phyloP scores from a whole-genome alignment of 2,113 vertebrate species.

The Scomber colias region DNA sequence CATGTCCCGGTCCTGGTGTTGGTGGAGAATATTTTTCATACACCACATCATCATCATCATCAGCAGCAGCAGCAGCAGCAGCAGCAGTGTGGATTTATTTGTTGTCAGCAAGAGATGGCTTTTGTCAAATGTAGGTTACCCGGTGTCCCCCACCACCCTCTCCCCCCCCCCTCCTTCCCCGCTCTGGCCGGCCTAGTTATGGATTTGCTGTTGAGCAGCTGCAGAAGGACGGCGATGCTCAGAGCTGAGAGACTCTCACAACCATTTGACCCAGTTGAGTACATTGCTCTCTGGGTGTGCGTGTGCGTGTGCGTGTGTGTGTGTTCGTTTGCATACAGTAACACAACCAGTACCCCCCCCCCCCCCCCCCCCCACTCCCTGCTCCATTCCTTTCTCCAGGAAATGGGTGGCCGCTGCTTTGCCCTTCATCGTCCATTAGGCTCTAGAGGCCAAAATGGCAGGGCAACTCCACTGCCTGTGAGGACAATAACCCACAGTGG shows the following conservation, averaged over 20 bases:
- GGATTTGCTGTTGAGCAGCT: slow-evolving; percentile 63
- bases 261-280: slow-evolving; percentile 63
- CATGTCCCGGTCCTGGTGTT: not conserved
- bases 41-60: not conserved
- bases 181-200: slow-evolving; percentile 58
- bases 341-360: not conserved
- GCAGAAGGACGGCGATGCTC: slow-evolving; percentile 33
- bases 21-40: not conserved
- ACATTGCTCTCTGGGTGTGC: not conserved
- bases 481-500: slow-evolving; percentile 38
- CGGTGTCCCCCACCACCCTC: slow-evolving; percentile 23
- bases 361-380: too few relatives aligned
- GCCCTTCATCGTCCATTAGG: slow-evolving; percentile 25
- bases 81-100: slow-evolving; percentile 20
- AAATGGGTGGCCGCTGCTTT: slow-evolving; percentile 12
- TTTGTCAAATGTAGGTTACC: slow-evolving; percentile 77
- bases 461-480: slow-evolving; percentile 1
- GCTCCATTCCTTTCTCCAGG: not conserved
- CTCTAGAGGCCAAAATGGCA: slow-evolving; percentile 12
- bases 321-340: not conserved
- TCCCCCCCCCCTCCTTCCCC: not conserved
- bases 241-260: slow-evolving; percentile 8
- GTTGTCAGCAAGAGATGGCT: slow-evolving; percentile 43
- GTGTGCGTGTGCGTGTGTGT: not conserved
- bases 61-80: not conserved